Conservation (phyloP, 1,140 invertebrate genomes). For the Zaprionus vittiger region DNA sequence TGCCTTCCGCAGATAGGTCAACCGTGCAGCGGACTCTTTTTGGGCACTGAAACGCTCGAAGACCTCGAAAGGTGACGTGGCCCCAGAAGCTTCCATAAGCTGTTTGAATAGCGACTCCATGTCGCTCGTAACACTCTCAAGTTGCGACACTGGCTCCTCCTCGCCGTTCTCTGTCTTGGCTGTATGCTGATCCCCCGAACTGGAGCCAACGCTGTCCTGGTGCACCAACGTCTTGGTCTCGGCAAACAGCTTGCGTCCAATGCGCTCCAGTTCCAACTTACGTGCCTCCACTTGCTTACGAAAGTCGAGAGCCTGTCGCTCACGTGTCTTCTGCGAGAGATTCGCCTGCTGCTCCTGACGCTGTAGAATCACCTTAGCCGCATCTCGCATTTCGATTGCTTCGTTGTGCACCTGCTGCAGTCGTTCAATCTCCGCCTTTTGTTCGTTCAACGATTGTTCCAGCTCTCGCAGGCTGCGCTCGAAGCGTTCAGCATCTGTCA, state of each 20-base stretch:
- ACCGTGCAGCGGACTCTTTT: slow-evolving; percentile 88
- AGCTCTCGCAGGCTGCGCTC: slow-evolving; percentile 89
- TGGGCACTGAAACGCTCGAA: slow-evolving; percentile 90
- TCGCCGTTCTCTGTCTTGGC: slow-evolving; percentile 85
- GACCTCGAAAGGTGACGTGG: slow-evolving; percentile 89
- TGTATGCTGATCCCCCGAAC: slow-evolving; percentile 84
- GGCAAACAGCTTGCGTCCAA: slow-evolving; percentile 90
- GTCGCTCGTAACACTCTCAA: slow-evolving; percentile 81
- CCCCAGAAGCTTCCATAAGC: slow-evolving; percentile 90
- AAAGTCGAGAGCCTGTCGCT: slow-evolving; percentile 87
- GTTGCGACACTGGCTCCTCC: slow-evolving; percentile 79
- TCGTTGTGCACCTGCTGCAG: slow-evolving; percentile 88
- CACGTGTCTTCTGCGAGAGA: slow-evolving; percentile 87
- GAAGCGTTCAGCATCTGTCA: slow-evolving; percentile 89
- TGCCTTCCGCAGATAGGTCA: slow-evolving; percentile 87
- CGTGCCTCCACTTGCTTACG: slow-evolving; percentile 88
- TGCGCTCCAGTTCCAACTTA: slow-evolving; percentile 88
- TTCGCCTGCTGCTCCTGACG: slow-evolving; percentile 88
- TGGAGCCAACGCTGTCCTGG: slow-evolving; percentile 86
- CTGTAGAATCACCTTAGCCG: slow-evolving; percentile 87
- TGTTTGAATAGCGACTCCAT: slow-evolving; percentile 89
- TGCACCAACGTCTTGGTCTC: slow-evolving; percentile 84
- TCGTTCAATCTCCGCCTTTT: slow-evolving; percentile 89
- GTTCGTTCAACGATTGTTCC: slow-evolving; percentile 88
- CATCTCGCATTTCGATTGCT: slow-evolving; percentile 88